Base-by-base conservation (phyloP, 1,140 invertebrate species). In the Ceratosolen solmsi region DNA sequence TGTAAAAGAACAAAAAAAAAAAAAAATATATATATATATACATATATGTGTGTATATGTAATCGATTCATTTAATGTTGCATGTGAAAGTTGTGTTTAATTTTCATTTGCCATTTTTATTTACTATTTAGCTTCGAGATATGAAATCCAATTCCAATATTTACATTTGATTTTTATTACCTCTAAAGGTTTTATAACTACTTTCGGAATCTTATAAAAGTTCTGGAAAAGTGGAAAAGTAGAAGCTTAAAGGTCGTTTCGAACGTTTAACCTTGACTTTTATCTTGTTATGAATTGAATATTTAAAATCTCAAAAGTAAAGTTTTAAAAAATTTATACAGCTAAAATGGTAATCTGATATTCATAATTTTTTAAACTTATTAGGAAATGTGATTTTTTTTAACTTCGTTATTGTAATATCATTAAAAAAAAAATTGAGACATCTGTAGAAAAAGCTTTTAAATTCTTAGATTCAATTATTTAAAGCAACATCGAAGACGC, bases 101-200 rank as follows among this genome's bases (percentile, higher is more conserved):
- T 75, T 75, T 25, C n/a, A 27, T n/a, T n/a, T n/a, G n/a, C n/a
- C n/a, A n/a, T 30, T 51, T 70, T 72, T 30, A 72, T 30, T 30
- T 7, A 0, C 36, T 86, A 86, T 88, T 85, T 87, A 86, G 83
- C 84, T 82, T 86, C 80, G 79, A 87, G 38, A 51, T n/a, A n/a
- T 60, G 11, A 30, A 58, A 60, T n/a, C 49, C 36, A 41, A 36
- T 58, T 74, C 41, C 68, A 46, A 73, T 56, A 60, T 79, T 79
- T 79, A 56, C 68, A 71, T 71, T 7, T 25, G 46, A 79, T 68
- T 71, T 79, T 79, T 46, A 79, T 58, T 41, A 27, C 65, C 25
- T 27, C 22, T 56, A 41, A 70, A 41, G 76, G 22, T 70, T 79
- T 54, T 70, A 70, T 70, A 49, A 68, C 41, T 51, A 33, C 63